A percentile compares a stretch with the other conserved stretches of the same genome.
phyloP scores from a whole-genome alignment of 2,113 vertebrate genomes.

The Epinephelus moara region DNA sequence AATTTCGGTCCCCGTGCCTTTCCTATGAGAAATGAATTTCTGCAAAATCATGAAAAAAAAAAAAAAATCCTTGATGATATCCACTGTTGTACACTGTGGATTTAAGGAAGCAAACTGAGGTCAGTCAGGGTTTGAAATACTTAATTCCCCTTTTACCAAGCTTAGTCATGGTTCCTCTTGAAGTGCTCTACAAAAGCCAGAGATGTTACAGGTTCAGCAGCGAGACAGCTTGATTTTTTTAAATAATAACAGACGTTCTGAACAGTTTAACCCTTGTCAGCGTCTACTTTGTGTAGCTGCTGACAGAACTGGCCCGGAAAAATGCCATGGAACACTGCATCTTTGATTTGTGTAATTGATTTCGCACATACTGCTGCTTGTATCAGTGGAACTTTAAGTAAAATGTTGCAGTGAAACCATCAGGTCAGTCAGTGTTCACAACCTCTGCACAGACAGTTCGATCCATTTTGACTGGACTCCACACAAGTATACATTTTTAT shows the following conservation, averaged over 20 bases:
- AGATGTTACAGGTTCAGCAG: not conserved
- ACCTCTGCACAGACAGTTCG: not conserved
- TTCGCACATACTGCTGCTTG: not conserved
- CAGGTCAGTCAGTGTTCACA: not conserved
- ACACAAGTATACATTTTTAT: not conserved
- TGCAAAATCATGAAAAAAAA: constrained; percentile 37
- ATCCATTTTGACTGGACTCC: not conserved
- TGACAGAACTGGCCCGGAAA: not conserved
- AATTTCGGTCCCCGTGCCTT: constrained; percentile 6
- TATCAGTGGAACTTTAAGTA: not conserved
- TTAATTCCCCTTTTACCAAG: not conserved
- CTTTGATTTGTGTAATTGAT: not conserved
- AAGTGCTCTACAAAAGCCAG: not conserved
- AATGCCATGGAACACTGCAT: not conserved
- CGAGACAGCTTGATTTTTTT: not conserved
- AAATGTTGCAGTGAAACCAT: not conserved
- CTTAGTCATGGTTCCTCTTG: not conserved
- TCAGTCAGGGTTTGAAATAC: constrained; percentile 18
- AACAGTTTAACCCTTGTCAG: not conserved
- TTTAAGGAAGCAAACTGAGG: not conserved
- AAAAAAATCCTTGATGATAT: constrained; percentile 14
- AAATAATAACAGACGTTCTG: not conserved
- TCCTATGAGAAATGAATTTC: constrained; percentile 38
- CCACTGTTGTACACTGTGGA: not conserved
- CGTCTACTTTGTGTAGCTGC: not conserved